Evolutionary conservation across 2,888 invertebrate species (phyloP), one percentile per base, ranked within the genome.

Genomic region (Gastracanthus pulcherrimus): DNA sequence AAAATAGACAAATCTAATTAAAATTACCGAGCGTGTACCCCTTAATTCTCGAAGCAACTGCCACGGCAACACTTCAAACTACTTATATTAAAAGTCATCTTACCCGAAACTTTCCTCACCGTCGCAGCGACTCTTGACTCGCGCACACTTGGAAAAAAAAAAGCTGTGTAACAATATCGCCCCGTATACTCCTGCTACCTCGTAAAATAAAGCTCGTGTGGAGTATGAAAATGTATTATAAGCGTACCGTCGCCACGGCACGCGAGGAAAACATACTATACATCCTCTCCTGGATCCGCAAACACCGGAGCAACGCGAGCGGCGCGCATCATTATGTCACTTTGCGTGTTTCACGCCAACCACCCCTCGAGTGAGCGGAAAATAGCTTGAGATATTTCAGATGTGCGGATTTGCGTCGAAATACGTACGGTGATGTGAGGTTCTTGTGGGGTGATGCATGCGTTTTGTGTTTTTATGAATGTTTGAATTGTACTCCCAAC

Each of bases 51-150:
- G 34, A 70, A 51, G 51, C 69, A 70, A 70, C 34, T 31, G 9
- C 19, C 19, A 19, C 13, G 13, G 6, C 11, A n/a, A 13, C 45
- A 70, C 51, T 70, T 34, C 31, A 70, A 70, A 70, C 51, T 23
- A 45, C 31, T n/a, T n/a, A n/a, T n/a, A 34, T 34, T 70, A 70
- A 69, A 69, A 70, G 69, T 70, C 51, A 51, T 7, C 51, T 70
- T 70, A 51, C 11, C 19, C 23, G 11, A 51, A 48, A 51, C 31
- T 70, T 70, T 51, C n/a, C n/a, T n/a, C n/a, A n/a, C 48, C 26
- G 23, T 23, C 23, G 38, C n/a, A 60, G 38, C 38, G 13, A 38
- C 3, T 62, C 31, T 34, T 31, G 3, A 13, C 60, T 4, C 16
- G 13, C 26, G 58, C 48, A 26, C 11, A 23, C 23, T 26, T 26